A percentile compares a stretch with the other conserved stretches of the same genome.
Conservation (phyloP, 2,888 invertebrate genomes). For the Junonia oenone region DNA sequence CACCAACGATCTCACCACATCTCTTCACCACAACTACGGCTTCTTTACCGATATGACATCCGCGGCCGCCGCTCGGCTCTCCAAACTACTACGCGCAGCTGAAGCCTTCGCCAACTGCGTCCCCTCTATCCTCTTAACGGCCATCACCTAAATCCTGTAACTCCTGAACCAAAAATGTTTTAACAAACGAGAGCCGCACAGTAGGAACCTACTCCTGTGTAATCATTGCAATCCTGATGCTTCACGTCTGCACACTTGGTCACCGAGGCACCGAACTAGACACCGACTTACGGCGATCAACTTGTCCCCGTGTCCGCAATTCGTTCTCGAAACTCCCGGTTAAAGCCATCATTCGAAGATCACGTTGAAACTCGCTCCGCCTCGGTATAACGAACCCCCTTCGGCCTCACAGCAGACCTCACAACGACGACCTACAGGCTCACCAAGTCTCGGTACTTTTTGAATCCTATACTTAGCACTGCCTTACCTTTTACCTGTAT, state of each 20-base stretch:
- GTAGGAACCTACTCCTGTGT: constrained; percentile 56
- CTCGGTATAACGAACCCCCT: constrained; percentile 53
- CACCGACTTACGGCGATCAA: constrained; percentile 50
- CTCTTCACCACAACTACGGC: constrained; percentile 77
- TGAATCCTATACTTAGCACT: constrained; percentile 73
- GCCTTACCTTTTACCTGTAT: constrained; percentile 61
- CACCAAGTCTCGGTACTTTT: constrained; percentile 77
- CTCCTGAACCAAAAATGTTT: constrained; percentile 42
- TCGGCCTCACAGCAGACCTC: constrained; percentile 69
- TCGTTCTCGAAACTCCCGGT: constrained; percentile 58
- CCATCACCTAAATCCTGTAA: constrained; percentile 63
- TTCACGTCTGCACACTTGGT: constrained; percentile 66
- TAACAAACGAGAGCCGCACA: constrained; percentile 48
- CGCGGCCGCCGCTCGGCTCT: constrained; percentile 68
- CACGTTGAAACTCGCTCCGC: constrained; percentile 52
- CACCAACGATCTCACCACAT: constrained; percentile 78
- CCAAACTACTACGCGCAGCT: constrained; percentile 66
- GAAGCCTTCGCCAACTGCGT: constrained; percentile 65
- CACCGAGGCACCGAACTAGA: constrained; percentile 57
- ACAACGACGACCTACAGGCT: constrained; percentile 62
- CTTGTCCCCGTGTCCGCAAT: constrained; percentile 56
- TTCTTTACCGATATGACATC: constrained; percentile 69
- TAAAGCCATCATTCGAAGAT: constrained; percentile 63
- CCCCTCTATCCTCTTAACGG: constrained; percentile 61
- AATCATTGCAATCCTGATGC: constrained; percentile 53